A percentile compares a stretch with the other conserved stretches of the same genome.
phyloP scores from a whole-genome alignment of 2,797 vertebrate species.

The Sternarchorhynchus goeldii region DNA sequence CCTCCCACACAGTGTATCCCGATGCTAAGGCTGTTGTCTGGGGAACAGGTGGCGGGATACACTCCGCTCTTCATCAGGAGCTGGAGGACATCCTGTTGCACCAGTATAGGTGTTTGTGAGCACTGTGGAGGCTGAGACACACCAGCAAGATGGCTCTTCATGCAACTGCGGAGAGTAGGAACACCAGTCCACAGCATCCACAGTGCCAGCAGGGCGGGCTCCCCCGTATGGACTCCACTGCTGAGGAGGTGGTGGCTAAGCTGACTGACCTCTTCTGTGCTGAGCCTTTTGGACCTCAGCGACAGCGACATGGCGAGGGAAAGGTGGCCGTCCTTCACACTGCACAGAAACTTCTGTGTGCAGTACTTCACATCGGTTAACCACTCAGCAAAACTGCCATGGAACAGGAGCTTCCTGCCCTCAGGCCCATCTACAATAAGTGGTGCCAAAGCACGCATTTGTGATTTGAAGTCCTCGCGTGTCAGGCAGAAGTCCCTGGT shows the following conservation, averaged over 20 bases:
- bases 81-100: constrained; percentile 74
- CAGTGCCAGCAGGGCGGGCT: constrained; percentile 74
- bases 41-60: constrained; percentile 53
- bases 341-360: constrained; percentile 81
- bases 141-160: constrained; percentile 8
- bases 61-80: constrained; percentile 75
- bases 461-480: constrained; percentile 70
- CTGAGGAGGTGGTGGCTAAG: constrained; percentile 75
- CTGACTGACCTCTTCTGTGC: constrained; percentile 69
- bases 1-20: constrained; percentile 56
- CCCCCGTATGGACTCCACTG: constrained; percentile 72
- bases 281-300: constrained; percentile 64
- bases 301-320: constrained; percentile 80
- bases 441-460: constrained; percentile 67
- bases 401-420: constrained; percentile 76
- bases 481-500: constrained; percentile 67
- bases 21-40: constrained; percentile 53
- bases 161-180: constrained; percentile 61
- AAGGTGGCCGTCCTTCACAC: constrained; percentile 75
- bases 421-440: constrained; percentile 70
- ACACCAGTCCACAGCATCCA: constrained; percentile 80
- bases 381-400: constrained; percentile 84
- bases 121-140: not conserved
- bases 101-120: constrained; percentile 60
- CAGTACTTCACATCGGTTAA: constrained; percentile 84